These are phyloP conservation scores for Marronus borbonicus DNA, from an alignment of 2,888 invertebrate species.

Conservation along the genomic window DNA sequence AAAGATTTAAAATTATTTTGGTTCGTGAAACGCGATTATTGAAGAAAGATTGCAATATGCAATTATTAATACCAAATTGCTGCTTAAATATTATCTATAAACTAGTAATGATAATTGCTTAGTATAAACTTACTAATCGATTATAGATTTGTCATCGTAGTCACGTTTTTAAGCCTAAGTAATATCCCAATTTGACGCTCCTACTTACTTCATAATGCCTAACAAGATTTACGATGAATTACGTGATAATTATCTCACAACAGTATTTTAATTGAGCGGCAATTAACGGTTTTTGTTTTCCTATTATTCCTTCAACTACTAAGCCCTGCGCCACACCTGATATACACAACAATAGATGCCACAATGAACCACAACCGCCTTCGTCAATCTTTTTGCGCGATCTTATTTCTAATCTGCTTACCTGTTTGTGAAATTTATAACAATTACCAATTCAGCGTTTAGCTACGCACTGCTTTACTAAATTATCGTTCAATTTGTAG, in stretches of 20 bases:
- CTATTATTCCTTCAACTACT: neutral
- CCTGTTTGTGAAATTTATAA: neutral
- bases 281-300: conserved; percentile 4
- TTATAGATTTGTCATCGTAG: no score
- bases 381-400: neutral
- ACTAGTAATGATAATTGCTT: no score
- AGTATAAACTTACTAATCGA: no score
- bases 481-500: no score
- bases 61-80: no score
- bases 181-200: no score
- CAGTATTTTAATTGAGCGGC: neutral
- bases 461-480: neutral
- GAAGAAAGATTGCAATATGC: no score
- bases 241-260: conserved; percentile 11
- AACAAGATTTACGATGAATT: neutral
- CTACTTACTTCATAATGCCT: neutral
- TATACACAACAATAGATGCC: conserved; percentile 1
- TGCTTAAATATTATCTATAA: no score
- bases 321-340: neutral
- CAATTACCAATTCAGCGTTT: neutral
- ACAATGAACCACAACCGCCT: conserved; percentile 1
- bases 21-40: no score
- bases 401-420: conserved; percentile 16
- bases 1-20: no score
- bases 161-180: no score